These are phyloP conservation scores for Phaethon lepturus DNA, from an alignment of 2,113 vertebrate genomes.

Conservation along the genomic window DNA sequence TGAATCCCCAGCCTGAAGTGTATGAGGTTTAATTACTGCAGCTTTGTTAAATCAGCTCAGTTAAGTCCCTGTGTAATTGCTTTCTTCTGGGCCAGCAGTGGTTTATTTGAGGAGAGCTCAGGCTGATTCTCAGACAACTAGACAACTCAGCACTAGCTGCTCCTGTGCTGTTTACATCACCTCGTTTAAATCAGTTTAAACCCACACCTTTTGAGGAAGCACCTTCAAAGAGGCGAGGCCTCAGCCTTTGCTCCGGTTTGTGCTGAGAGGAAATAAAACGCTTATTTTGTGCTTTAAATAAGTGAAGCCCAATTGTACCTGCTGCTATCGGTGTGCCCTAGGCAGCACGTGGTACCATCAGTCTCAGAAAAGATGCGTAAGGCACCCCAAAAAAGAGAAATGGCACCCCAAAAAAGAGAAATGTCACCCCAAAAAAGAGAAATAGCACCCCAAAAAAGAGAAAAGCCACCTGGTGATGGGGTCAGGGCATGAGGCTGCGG, in stretches of 20 bases:
- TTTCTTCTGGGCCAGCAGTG: slow-evolving; percentile 45
- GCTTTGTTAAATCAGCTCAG: slow-evolving; percentile 62
- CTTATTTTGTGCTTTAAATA: neutral
- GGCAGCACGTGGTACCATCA: fast-evolving
- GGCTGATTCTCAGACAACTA: neutral
- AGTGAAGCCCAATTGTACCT: neutral
- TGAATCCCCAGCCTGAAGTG: slow-evolving; percentile 51
- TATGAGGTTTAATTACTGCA: slow-evolving; percentile 62
- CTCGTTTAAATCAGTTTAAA: neutral
- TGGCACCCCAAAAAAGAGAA: neutral
- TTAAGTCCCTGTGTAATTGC: slow-evolving; percentile 60
- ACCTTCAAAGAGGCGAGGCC: neutral
- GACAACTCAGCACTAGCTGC: no score
- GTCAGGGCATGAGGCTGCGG: no score
- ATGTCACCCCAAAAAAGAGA: neutral
- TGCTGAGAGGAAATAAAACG: neutral
- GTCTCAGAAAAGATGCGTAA: fast-evolving
- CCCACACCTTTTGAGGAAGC: neutral
- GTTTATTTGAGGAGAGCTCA: slow-evolving; percentile 58
- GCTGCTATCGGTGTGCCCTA: neutral
- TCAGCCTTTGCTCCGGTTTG: neutral
- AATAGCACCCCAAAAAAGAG: neutral
- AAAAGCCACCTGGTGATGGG: neutral
- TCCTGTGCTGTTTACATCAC: neutral
- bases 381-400: neutral